Conservation (phyloP, 2,113 vertebrate genomes). For the Tragulus kanchil region DNA sequence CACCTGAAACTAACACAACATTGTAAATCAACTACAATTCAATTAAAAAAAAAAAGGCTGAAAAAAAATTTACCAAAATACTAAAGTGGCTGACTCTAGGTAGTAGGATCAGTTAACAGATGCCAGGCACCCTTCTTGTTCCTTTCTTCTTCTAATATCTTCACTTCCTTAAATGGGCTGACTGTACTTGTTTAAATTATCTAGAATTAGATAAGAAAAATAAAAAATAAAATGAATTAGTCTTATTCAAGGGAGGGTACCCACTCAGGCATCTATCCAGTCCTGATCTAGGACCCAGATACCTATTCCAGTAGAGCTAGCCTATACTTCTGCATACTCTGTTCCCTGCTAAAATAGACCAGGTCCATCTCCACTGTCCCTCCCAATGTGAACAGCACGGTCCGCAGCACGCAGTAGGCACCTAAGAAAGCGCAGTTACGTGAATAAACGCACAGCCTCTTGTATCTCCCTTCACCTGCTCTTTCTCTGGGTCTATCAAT, state of each 20-base stretch:
- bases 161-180: not conserved
- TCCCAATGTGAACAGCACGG: not conserved
- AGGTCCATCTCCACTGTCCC: not conserved
- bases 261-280: not conserved
- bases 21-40: not conserved
- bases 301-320: not conserved
- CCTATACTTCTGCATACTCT: not conserved
- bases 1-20: not conserved
- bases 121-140: not conserved
- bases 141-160: not conserved
- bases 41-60: not conserved
- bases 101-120: not conserved
- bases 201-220: not conserved
- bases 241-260: not conserved
- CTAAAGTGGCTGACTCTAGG: not conserved
- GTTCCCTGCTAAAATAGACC: not conserved
- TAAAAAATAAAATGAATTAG: not conserved
- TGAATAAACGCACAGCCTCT: not conserved
- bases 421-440: not conserved
- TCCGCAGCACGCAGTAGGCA: not conserved
- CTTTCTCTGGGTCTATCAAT: conserved; percentile 41
- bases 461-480: not conserved
- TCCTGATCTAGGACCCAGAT: not conserved
- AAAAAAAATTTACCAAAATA: not conserved
- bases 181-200: not conserved